phyloP scores from a whole-genome alignment of 2,797 vertebrate species.

The Huso huso region DNA sequence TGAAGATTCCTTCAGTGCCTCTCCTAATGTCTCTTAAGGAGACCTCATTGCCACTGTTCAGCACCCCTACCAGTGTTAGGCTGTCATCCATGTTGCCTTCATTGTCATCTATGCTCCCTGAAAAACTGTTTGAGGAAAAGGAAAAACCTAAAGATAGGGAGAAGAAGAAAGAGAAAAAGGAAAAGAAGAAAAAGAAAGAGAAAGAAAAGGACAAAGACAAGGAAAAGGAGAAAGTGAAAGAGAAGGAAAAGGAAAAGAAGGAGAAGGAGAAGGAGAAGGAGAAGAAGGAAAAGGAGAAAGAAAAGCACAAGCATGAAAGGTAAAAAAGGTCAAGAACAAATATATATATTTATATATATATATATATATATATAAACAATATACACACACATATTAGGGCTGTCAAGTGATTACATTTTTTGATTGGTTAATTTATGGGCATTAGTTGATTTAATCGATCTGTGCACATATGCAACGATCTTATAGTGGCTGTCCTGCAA shows the following conservation, averaged over 20 bases:
- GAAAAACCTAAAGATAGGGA: slow-evolving; percentile 72
- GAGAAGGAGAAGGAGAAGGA: slow-evolving; percentile 36
- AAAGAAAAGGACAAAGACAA: slow-evolving; percentile 77
- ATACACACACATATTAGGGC: no score
- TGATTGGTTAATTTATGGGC: no score
- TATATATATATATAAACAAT: no score
- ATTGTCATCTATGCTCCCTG: slow-evolving; percentile 75
- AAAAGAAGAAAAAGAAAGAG: no score
- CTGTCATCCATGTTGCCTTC: slow-evolving; percentile 72
- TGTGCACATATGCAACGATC: no score
- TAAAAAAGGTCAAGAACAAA: slow-evolving; percentile 29
- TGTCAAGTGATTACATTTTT: no score
- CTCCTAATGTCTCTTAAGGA: slow-evolving; percentile 64
- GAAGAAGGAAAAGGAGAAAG: slow-evolving; percentile 51
- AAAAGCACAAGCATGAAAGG: slow-evolving; percentile 83
- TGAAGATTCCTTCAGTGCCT: slow-evolving; percentile 42
- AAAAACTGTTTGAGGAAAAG: slow-evolving; percentile 80
- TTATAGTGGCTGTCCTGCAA: no score
- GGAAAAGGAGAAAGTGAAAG: slow-evolving; percentile 71
- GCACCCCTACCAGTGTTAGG: slow-evolving; percentile 65
- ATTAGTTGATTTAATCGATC: no score
- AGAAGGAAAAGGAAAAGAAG: slow-evolving; percentile 66
- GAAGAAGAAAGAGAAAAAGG: slow-evolving; percentile 77
- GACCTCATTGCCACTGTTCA: slow-evolving; percentile 57
- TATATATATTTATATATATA: no score